Percentiles rank a stretch among this genome's conserved stretches.
Evolutionary conservation across 1,140 invertebrate species (phyloP).

Genomic region (Lasioglossum albipes): DNA sequence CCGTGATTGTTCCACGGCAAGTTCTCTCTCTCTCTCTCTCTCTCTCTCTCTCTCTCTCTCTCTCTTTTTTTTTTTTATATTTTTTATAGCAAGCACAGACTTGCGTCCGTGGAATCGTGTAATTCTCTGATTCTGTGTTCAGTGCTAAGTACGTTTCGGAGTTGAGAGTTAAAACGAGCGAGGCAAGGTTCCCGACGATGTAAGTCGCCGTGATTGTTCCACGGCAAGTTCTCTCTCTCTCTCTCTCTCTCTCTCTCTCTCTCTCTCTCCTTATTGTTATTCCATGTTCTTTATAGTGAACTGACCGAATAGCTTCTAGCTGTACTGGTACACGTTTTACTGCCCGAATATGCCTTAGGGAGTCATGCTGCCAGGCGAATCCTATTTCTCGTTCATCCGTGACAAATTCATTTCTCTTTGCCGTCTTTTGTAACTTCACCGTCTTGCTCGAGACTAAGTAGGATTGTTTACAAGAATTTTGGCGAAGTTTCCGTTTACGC

Average conservation of each 20-base stretch:
- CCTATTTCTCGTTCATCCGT: not conserved
- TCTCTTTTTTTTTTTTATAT: too few relatives aligned
- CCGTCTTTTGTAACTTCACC: not conserved
- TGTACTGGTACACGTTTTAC: not conserved
- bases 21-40: too few relatives aligned
- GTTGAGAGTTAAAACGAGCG: conserved; percentile 10
- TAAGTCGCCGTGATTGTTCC: conserved; percentile 15
- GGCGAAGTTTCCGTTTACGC: too few relatives aligned
- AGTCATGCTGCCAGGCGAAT: not conserved
- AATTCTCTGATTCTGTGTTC: not conserved
- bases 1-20: conserved; percentile 5
- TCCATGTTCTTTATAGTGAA: conserved; percentile 1
- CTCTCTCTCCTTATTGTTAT: conserved; percentile 20
- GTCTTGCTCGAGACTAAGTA: too few relatives aligned
- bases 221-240: too few relatives aligned
- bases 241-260: not conserved
- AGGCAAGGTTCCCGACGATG: not conserved
- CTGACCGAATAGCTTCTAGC: not conserved
- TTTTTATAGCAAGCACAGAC: not conserved
- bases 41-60: too few relatives aligned
- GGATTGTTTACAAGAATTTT: too few relatives aligned
- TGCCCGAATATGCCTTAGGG: not conserved
- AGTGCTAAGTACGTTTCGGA: conserved; percentile 12
- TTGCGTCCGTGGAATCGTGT: not conserved
- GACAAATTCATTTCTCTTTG: not conserved